These are phyloP conservation scores for Tenthredo distinguenda DNA, from an alignment of 2,888 invertebrate species.

Conservation along the genomic window DNA sequence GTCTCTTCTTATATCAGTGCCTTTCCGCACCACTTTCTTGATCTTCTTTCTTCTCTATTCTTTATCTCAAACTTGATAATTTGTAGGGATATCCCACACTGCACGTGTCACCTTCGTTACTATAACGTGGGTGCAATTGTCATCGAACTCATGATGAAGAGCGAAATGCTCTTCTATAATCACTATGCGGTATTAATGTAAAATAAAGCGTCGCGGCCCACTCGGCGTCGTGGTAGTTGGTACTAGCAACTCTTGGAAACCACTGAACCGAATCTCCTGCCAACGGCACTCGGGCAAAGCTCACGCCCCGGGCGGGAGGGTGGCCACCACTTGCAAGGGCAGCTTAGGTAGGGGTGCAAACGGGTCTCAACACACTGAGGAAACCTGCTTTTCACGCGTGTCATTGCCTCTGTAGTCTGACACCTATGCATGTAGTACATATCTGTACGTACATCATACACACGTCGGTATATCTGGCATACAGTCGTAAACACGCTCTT, in stretches of 20 bases:
- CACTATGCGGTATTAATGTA: background rate
- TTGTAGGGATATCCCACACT: background rate
- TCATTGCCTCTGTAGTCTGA: background rate
- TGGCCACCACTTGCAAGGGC: conserved; percentile 24
- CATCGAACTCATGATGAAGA: background rate
- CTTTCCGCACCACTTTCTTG: background rate
- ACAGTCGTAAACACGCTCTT: conserved; percentile 33
- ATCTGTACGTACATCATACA: background rate
- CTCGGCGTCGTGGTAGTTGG: conserved; percentile 29
- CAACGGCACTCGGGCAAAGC: conserved; percentile 53
- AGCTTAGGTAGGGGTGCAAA: conserved; percentile 45
- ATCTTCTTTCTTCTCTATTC: background rate
- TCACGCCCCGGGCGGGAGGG: conserved; percentile 15
- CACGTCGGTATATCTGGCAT: background rate
- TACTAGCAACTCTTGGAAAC: conserved; percentile 67
- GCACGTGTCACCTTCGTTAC: background rate
- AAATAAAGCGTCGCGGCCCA: conserved; percentile 10
- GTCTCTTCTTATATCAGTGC: background rate
- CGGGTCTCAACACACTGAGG: conserved; percentile 29
- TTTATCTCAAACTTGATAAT: background rate
- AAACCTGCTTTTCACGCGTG: conserved; percentile 30
- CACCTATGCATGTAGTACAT: background rate
- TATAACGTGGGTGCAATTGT: background rate
- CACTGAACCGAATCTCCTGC: conserved; percentile 65
- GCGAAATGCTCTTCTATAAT: background rate